Base-by-base conservation (phyloP, 2,113 vertebrate genomes). In the Perca fluviatilis region DNA sequence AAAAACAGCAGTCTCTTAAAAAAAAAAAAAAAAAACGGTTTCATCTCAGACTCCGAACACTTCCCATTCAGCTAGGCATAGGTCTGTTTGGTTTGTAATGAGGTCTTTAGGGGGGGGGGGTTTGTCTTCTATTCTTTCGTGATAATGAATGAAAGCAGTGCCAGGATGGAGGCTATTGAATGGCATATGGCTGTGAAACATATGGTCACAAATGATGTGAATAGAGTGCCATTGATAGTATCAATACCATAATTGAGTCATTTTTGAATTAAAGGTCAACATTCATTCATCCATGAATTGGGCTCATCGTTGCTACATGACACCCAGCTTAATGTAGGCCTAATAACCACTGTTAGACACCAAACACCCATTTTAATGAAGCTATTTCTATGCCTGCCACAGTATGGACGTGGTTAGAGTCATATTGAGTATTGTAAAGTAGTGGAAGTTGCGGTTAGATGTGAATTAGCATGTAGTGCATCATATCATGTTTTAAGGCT, bases 291-390 rank as follows among this genome's bases (percentile, higher is more conserved):
- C 1, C 4, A 10, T 46, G 6, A 46, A 33, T 21, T 9, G 4
- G 18, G 60, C 51, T 36, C 25, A 7, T 33, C 13, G 8, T 63
- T 25, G 60, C 64, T 49, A 50, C 33, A 69, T 1, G 0, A 6
- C 3, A 15, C 43, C 21, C 9, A 3, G 36, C 21, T 56, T 84
- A 53, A 58, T 74, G 5, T 58, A 43, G 10, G 10, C 10, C 40
- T 43, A 72, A 58, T 36, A 56, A 78, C 46, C 46, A 16, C 19
- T 18, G n/a, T 46, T 56, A 43, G 36, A 82, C 84, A 77, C 50
- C 27, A n/a, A 80, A 62, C 63, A 80, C 5, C 9, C 43, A 1
- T 81, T 90, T 88, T 89, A 91, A 87, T 88, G 61, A 85, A 80
- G 68, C 73, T 78, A 18, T 74, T 2, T 76, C 69, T n/a, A 66